A percentile compares a stretch with the other conserved stretches of the same genome.
Evolutionary conservation across 92 coral and sea anemone species (phyloP).

Genomic region (Palythoa heliodiscus): DNA sequence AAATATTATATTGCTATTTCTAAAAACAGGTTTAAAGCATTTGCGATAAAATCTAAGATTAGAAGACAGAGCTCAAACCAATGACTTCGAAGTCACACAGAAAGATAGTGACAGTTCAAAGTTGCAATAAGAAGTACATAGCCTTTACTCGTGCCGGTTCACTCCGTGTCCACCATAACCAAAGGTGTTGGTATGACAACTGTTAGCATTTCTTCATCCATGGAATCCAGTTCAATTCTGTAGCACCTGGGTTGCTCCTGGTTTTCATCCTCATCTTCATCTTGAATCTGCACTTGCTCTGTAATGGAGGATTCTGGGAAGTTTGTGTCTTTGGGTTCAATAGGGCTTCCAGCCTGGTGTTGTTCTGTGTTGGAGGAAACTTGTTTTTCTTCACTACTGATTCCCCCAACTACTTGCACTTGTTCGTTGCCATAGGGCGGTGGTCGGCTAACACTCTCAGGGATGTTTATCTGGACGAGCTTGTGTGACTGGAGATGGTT

Average conservation of each 20-base stretch:
- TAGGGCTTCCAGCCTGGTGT: neutral
- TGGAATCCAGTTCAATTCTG: constrained; percentile 18
- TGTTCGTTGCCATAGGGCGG: constrained; percentile 2
- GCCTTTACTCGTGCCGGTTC: neutral
- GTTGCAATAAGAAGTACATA: neutral
- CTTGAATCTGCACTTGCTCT: neutral
- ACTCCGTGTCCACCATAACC: constrained; percentile 37
- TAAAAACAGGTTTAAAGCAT: too few relatives aligned
- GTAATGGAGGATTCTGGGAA: neutral
- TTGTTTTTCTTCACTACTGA: neutral
- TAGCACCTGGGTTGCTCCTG: constrained; percentile 1
- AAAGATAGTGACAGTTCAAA: neutral
- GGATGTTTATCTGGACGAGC: neutral
- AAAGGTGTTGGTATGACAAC: constrained; percentile 39
- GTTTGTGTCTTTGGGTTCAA: neutral
- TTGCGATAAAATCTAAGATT: too few relatives aligned
- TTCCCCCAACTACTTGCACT: neutral
- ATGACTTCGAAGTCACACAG: neutral
- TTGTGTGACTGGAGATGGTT: constrained; percentile 39
- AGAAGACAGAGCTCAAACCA: too few relatives aligned
- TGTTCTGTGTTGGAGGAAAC: neutral
- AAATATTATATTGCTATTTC: too few relatives aligned
- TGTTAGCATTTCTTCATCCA: constrained; percentile 37
- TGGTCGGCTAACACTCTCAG: neutral
- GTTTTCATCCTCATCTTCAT: neutral